Conservation (phyloP, 2,888 invertebrate genomes). For the Torymus tubicola region DNA sequence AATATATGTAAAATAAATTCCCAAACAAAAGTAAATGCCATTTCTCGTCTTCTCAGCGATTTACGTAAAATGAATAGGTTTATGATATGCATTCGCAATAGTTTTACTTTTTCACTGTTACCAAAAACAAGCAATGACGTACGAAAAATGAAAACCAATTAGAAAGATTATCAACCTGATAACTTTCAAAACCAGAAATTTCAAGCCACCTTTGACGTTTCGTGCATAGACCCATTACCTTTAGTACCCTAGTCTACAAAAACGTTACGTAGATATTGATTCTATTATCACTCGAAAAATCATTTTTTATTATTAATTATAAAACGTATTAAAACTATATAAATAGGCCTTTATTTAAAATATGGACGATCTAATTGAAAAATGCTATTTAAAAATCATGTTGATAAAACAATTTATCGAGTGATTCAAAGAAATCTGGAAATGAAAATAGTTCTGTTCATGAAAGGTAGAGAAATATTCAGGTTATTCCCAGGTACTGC, state of each 20-base stretch:
- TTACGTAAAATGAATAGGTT: no score
- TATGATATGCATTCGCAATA: neutral
- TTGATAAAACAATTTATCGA: constrained; percentile 26
- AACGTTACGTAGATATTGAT: constrained; percentile 11
- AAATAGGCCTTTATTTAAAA: no score
- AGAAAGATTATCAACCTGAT: constrained; percentile 53
- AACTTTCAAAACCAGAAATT: constrained; percentile 16
- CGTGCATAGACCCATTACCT: constrained; percentile 60
- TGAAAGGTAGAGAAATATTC: constrained; percentile 22
- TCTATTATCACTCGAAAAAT: constrained; percentile 39
- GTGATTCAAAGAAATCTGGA: constrained; percentile 6
- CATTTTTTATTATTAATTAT: neutral
- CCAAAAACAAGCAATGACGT: constrained; percentile 37
- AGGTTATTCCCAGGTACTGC: constrained; percentile 15
- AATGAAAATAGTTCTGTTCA: constrained; percentile 18
- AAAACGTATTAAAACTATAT: no score
- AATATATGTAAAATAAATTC: neutral
- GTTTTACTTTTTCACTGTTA: neutral
- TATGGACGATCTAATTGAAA: no score
- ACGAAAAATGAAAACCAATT: constrained; percentile 57
- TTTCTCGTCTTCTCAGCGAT: constrained; percentile 26
- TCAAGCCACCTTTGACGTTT: constrained; percentile 54
- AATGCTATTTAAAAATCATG: no score
- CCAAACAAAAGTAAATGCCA: constrained; percentile 15
- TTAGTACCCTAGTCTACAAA: constrained; percentile 37